phyloP scores from a whole-genome alignment of 2,888 invertebrate genomes.

The Melanargia galathea region DNA sequence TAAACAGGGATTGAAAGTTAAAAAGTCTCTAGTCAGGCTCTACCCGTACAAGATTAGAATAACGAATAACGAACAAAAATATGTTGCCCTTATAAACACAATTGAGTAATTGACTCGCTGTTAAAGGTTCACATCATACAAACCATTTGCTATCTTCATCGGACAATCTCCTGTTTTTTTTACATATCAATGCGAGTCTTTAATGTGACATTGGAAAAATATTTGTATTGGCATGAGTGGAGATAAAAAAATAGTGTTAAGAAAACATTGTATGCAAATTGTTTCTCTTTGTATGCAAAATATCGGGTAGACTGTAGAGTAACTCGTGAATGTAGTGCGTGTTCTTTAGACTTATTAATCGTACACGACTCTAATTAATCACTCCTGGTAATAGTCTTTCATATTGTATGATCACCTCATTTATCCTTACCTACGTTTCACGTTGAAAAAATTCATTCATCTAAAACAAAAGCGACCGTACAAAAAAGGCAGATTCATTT shows the following conservation, averaged over 20 bases:
- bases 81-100: not conserved
- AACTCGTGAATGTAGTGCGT: not conserved
- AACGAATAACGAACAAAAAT: not conserved
- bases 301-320: not conserved
- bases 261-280: not conserved
- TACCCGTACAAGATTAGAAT: not conserved
- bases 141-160: constrained; percentile 4
- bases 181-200: not conserved
- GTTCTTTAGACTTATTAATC: not conserved
- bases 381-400: not conserved
- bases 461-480: constrained; percentile 1
- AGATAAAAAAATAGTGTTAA: constrained; percentile 1
- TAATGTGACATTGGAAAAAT: constrained; percentile 15
- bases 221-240: constrained; percentile 11
- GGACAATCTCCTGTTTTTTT: constrained; percentile 12
- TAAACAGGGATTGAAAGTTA: no score
- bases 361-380: not conserved
- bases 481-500: constrained; percentile 22
- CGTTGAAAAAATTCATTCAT: constrained; percentile 4
- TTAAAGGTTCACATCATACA: constrained; percentile 1
- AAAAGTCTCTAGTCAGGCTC: no score
- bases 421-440: not conserved
- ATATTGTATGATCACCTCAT: constrained; percentile 9
- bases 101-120: not conserved
- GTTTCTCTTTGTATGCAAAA: not conserved